Evolutionary conservation across 2,113 vertebrate species (phyloP).

Genomic region (Antechinus flavipes): DNA sequence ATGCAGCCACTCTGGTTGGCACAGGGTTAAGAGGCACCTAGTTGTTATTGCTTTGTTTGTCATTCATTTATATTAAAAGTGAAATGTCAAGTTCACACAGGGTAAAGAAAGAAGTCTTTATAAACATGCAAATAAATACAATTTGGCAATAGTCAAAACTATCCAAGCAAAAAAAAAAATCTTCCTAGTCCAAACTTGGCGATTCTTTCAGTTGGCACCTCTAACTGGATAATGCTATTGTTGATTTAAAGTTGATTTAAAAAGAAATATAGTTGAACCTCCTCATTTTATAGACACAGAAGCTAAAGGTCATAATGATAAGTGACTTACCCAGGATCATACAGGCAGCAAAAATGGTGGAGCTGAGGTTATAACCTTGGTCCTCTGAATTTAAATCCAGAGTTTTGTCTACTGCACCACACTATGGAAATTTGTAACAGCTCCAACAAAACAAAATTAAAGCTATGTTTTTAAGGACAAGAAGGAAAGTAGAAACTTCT

Average conservation of each 20-base stretch:
- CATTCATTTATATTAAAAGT: slow-evolving; percentile 76
- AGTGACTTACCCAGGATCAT: background rate
- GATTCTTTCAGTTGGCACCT: slow-evolving; percentile 54
- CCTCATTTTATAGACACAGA: background rate
- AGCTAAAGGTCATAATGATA: background rate
- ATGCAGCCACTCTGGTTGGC: slow-evolving; percentile 37
- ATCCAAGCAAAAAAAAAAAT: slow-evolving; percentile 77
- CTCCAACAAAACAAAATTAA: background rate
- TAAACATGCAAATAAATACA: slow-evolving; percentile 73
- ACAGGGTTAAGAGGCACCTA: slow-evolving; percentile 61
- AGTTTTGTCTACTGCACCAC: background rate
- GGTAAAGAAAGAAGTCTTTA: slow-evolving; percentile 78
- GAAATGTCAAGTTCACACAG: slow-evolving; percentile 77
- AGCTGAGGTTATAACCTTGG: background rate
- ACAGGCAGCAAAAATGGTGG: background rate
- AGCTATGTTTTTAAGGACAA: background rate
- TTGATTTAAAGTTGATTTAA: background rate
- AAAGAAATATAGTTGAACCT: background rate
- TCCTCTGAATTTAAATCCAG: background rate
- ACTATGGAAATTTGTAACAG: background rate
- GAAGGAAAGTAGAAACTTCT: background rate
- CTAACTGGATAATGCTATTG: background rate
- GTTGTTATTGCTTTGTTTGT: slow-evolving; percentile 63
- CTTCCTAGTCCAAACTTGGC: slow-evolving; percentile 64
- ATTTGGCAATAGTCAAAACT: slow-evolving; percentile 62